phyloP scores from a whole-genome alignment of 2,888 invertebrate genomes.

The Diaprepes abbreviatus region DNA sequence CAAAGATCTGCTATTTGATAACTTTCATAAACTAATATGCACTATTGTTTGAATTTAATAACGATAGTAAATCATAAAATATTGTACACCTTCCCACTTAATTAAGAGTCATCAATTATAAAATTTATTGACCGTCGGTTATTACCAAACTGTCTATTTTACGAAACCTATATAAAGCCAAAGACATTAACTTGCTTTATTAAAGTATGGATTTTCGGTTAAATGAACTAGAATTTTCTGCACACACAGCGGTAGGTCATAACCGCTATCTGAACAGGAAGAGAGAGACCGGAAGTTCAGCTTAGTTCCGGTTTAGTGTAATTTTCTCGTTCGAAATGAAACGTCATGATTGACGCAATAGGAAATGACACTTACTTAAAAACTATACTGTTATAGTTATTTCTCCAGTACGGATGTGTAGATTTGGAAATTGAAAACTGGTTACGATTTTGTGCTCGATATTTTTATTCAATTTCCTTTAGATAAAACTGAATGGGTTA shows the following conservation, averaged over 20 bases:
- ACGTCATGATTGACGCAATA: constrained; percentile 21
- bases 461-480: background rate
- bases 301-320: constrained; percentile 32
- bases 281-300: constrained; percentile 23
- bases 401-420: constrained; percentile 6
- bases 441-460: background rate
- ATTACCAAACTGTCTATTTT: constrained; percentile 34
- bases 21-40: too few relatives aligned
- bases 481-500: background rate
- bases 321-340: constrained; percentile 33
- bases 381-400: background rate
- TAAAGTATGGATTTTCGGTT: constrained; percentile 49
- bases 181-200: constrained; percentile 37
- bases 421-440: constrained; percentile 5
- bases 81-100: background rate
- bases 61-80: constrained; percentile 1
- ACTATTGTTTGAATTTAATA: too few relatives aligned
- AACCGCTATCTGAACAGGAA: constrained; percentile 41
- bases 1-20: too few relatives aligned
- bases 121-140: constrained; percentile 29
- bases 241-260: constrained; percentile 38
- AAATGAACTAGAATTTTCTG: constrained; percentile 42
- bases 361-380: constrained; percentile 13
- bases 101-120: constrained; percentile 35
- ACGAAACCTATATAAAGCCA: constrained; percentile 35